phyloP scores from a whole-genome alignment of 2,113 vertebrate genomes.

The Elephas maximus region DNA sequence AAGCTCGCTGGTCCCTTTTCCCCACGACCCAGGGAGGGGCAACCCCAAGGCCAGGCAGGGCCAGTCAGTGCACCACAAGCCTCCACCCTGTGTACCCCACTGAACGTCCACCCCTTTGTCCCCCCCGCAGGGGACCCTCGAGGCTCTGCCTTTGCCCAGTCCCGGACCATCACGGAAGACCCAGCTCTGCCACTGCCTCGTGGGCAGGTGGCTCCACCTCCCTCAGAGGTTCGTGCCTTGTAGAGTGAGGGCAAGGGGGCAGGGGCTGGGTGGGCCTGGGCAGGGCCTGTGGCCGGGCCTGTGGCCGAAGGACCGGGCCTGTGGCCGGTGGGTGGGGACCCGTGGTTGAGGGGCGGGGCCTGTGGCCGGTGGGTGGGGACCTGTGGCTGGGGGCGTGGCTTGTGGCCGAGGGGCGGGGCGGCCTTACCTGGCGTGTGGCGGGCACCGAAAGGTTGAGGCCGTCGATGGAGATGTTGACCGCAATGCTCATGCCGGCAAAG shows the following conservation, averaged over 20 bases:
- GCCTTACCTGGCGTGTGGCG: slow-evolving; percentile 94
- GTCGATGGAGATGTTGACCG: slow-evolving; percentile 95
- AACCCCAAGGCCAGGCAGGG: not conserved
- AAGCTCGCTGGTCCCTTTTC: not conserved
- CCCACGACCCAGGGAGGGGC: too few relatives aligned
- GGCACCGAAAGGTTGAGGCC: slow-evolving; percentile 96
- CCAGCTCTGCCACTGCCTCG: not conserved
- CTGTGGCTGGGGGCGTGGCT: not conserved
- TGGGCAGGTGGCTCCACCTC: too few relatives aligned
- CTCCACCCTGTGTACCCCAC: too few relatives aligned
- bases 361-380: rapidly evolving
- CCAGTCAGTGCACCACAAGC: not conserved
- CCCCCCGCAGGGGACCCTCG: not conserved
- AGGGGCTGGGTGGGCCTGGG: not conserved
- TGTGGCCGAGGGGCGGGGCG: rapidly evolving
- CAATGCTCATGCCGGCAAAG: slow-evolving; percentile 96
- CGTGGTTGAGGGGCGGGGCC: rapidly evolving
- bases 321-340: too few relatives aligned
- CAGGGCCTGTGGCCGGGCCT: not conserved
- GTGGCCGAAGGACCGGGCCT: too few relatives aligned
- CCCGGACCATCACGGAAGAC: not conserved
- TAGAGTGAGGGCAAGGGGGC: not conserved
- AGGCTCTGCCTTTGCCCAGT: not conserved
- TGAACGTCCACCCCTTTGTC: not conserved
- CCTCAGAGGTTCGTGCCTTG: too few relatives aligned